phyloP scores from a whole-genome alignment of 2,888 invertebrate genomes.

The Diachrysia chrysitis region DNA sequence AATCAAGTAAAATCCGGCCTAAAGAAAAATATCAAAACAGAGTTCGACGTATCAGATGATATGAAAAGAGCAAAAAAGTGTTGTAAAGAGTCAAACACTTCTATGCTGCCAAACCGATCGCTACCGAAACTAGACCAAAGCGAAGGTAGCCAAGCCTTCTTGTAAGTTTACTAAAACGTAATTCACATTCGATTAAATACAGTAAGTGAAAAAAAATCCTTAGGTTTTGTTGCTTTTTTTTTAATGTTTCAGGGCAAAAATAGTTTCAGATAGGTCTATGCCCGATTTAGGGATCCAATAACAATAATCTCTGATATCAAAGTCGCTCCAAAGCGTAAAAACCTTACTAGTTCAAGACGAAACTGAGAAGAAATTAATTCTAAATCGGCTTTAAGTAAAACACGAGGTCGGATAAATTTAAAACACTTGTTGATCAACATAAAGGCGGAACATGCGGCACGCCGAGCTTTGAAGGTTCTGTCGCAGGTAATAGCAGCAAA shows the following conservation, averaged over 20 bases:
- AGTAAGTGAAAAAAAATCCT: neutral
- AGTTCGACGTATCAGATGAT: neutral
- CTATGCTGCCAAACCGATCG: neutral
- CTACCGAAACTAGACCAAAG: neutral
- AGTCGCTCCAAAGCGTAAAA: neutral
- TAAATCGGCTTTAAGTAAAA: neutral
- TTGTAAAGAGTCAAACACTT: neutral
- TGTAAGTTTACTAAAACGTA: constrained; percentile 3
- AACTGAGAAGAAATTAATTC: neutral
- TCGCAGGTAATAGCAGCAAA: neutral
- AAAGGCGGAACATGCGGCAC: neutral
- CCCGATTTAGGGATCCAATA: neutral
- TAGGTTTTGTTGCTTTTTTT: neutral
- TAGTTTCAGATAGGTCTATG: neutral
- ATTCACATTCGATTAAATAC: neutral
- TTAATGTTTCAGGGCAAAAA: neutral
- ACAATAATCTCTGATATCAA: neutral
- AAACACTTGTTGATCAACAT: neutral
- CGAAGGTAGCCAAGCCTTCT: neutral
- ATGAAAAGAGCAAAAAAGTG: neutral
- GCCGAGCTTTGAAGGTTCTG: neutral
- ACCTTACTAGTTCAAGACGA: neutral
- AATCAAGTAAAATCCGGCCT: neutral
- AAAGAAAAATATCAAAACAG: neutral
- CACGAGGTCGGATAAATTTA: neutral